A percentile compares a stretch with the other conserved stretches of the same genome.
These are phyloP conservation scores for Synanthedon andrenaeformis DNA, from an alignment of 2,888 invertebrate genomes.

Conservation along the genomic window DNA sequence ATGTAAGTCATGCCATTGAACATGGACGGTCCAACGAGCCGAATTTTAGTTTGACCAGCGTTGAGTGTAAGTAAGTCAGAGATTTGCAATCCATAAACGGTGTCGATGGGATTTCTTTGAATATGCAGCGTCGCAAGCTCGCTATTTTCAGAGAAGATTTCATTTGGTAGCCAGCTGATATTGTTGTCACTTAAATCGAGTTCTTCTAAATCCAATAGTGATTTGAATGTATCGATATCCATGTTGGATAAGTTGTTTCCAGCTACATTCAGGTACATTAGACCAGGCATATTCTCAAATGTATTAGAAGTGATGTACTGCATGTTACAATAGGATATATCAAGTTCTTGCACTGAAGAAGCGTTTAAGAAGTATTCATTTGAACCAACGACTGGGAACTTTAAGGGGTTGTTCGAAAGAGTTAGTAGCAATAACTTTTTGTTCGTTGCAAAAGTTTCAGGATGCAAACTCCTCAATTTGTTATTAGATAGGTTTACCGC, in stretches of 20 bases:
- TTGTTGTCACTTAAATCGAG: constrained; percentile 79
- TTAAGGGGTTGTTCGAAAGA: constrained; percentile 75
- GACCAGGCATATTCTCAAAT: constrained; percentile 74
- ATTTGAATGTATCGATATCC: constrained; percentile 72
- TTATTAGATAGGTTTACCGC: constrained; percentile 78
- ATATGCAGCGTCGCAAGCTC: constrained; percentile 77
- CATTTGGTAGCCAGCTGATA: constrained; percentile 72
- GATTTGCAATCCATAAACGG: constrained; percentile 72
- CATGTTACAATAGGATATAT: constrained; percentile 78
- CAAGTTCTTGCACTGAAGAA: constrained; percentile 76
- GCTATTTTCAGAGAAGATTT: constrained; percentile 75
- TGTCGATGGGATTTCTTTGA: constrained; percentile 76
- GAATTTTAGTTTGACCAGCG: constrained; percentile 76
- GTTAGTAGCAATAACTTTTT: constrained; percentile 75
- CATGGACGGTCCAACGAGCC: constrained; percentile 74
- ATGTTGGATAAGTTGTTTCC: constrained; percentile 75
- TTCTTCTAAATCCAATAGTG: constrained; percentile 75
- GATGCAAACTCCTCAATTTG: constrained; percentile 74
- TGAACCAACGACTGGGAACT: constrained; percentile 47
- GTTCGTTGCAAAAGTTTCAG: constrained; percentile 77
- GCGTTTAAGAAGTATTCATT: constrained; percentile 70
- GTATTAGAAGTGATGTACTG: constrained; percentile 73
- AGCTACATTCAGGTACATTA: constrained; percentile 76
- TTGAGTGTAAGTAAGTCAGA: constrained; percentile 76
- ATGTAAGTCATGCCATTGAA: constrained; percentile 74